Evolutionary conservation across 2,797 vertebrate genomes (phyloP), one percentile per base, ranked within the genome.

Genomic region (Trachops cirrhosus): DNA sequence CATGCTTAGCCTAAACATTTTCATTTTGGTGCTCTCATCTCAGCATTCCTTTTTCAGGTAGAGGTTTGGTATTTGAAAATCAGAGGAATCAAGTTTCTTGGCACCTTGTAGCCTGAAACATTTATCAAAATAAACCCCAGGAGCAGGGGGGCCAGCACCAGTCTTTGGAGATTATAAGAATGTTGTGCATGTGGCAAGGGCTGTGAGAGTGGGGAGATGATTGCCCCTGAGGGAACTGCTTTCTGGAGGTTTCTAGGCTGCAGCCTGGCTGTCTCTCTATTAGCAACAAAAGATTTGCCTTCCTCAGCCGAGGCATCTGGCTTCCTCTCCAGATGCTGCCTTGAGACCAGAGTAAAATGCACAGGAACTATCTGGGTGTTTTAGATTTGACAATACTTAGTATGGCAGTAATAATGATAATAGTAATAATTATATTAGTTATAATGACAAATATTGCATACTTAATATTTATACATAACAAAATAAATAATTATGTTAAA

Each of bases 81-180:
- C 59, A 78, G 91, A 86, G 62, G 95, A 84, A 62, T 97, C 92
- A 39, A 89, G 44, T 97, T 97, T 97, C 95, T 92, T 94, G 85
- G 83, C 67, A 59, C 34, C 77, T 64, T 78, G 74, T 84, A 74
- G 86, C 86, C 59, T 59, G 75, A 89, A 95, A 90, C 83, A 96
- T 97, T 97, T 95, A 95, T 97, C 94, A 96, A 89, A 95, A 95
- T 95, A 91, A 95, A 87, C 26, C 24, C 24, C n/a, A 82, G 62
- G 71, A 96, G 71, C 78, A n/a, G 73, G 52, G 52, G 62, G 94
- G 62, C 68, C 50, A 26, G 12, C 18, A n/a, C 14, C 19, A 59
- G 79, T 29, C 93, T 92, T 93, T 71, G 70, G 97, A 95, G 93
- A 78, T 50, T 71, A 86, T 34, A 96, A 92, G 88, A 97, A 96